phyloP scores from a whole-genome alignment of 2,113 vertebrate genomes.

The Trogon melanurus region DNA sequence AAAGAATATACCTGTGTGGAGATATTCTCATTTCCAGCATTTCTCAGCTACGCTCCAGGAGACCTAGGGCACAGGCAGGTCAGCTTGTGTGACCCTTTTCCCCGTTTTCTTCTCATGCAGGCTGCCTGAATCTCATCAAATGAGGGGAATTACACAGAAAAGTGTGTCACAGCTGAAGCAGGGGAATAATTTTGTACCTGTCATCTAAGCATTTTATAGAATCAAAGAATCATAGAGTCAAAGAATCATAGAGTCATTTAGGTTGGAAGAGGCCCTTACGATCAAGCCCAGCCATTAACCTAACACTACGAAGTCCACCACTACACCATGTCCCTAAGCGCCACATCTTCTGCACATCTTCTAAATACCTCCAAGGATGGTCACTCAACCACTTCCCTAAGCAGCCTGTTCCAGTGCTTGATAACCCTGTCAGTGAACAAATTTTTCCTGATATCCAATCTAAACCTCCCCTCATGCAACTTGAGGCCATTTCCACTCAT shows the following conservation, averaged over 20 bases:
- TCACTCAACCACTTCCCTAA: neutral
- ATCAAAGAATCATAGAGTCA: neutral
- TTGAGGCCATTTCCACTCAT: neutral
- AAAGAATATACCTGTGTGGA: neutral
- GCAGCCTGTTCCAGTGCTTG: neutral
- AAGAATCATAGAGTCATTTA: neutral
- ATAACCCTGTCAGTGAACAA: neutral
- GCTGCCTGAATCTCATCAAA: neutral
- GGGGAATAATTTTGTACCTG: neutral
- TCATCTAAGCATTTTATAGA: neutral
- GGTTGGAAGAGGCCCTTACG: too few species aligned
- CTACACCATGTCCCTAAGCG: neutral
- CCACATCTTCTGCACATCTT: fast-evolving
- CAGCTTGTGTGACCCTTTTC: neutral
- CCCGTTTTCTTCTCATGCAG: neutral
- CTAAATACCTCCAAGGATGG: neutral
- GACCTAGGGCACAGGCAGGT: neutral
- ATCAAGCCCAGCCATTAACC: neutral
- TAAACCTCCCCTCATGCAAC: neutral
- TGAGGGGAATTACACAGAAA: neutral
- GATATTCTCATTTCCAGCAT: neutral
- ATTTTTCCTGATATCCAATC: neutral
- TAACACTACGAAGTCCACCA: neutral
- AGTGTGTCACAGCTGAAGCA: neutral
- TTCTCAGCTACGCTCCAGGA: neutral